These are phyloP conservation scores for Pseudomyrmex cubaensis DNA, from an alignment of 1,140 invertebrate species.

Conservation along the genomic window DNA sequence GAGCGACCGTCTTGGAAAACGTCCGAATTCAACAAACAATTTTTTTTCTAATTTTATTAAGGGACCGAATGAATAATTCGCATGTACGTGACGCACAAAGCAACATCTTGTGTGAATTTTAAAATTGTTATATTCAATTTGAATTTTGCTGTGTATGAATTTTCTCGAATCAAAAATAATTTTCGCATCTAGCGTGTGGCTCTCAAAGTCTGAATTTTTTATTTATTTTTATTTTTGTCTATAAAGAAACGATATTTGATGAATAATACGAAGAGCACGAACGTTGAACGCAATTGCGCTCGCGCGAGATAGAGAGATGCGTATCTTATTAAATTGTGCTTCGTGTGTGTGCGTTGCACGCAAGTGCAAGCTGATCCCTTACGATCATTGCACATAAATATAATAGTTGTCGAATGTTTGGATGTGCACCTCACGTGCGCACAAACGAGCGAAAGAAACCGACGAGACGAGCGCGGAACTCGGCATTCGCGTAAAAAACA, in stretches of 20 bases:
- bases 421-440: constrained; percentile 1
- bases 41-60: too few relatives aligned
- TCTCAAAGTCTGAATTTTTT: not conserved
- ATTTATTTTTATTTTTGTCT: too few relatives aligned
- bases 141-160: too few relatives aligned
- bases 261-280: not conserved
- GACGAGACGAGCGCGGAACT: not conserved
- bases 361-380: not conserved
- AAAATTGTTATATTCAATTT: too few relatives aligned
- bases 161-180: not conserved
- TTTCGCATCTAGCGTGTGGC: not conserved
- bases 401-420: constrained; percentile 20
- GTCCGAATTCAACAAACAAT: too few relatives aligned
- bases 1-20: too few relatives aligned
- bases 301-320: not conserved
- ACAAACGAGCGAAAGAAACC: not conserved
- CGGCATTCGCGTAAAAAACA: not conserved
- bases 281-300: not conserved
- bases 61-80: too few relatives aligned
- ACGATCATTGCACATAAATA: constrained; percentile 8
- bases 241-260: too few relatives aligned
- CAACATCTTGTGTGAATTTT: too few relatives aligned
- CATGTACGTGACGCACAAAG: too few relatives aligned
- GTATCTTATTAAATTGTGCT: constrained; percentile 3
- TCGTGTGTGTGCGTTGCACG: not conserved